These are phyloP conservation scores for Trachurus trachurus DNA, from an alignment of 2,797 vertebrate genomes.

Conservation along the genomic window DNA sequence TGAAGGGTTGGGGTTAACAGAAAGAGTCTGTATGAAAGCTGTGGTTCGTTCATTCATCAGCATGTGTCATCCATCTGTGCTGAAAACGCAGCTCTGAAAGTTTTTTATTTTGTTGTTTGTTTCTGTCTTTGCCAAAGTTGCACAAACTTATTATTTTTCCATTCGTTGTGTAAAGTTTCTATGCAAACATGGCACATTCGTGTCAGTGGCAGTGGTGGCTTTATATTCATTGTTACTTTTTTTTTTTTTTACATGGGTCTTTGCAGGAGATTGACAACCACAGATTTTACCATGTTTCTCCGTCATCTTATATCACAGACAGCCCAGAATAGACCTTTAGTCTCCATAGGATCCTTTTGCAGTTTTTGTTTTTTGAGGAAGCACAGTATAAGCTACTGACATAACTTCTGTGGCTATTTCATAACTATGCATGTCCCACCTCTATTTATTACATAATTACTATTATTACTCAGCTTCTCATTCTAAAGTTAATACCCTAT, in stretches of 20 bases:
- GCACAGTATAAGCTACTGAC: background rate
- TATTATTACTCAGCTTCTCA: too few relatives aligned
- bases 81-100: background rate
- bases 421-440: background rate
- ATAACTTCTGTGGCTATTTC: background rate
- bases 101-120: background rate
- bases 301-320: background rate
- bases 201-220: too few relatives aligned
- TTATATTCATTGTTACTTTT: too few relatives aligned
- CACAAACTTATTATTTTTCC: background rate
- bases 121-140: background rate
- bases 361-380: background rate
- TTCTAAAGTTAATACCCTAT: background rate
- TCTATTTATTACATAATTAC: background rate
- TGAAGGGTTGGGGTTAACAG: background rate
- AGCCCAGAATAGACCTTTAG: background rate
- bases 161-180: background rate
- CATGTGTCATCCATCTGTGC: background rate
- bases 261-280: background rate
- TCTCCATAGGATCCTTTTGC: background rate
- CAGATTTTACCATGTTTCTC: background rate
- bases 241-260: background rate
- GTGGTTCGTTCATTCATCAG: background rate
- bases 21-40: background rate
- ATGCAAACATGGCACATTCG: too few relatives aligned